Percentiles rank a stretch among this genome's conserved stretches.
Evolutionary conservation across 2,113 vertebrate species (phyloP).

Genomic region (Reinhardtius hippoglossoides): DNA sequence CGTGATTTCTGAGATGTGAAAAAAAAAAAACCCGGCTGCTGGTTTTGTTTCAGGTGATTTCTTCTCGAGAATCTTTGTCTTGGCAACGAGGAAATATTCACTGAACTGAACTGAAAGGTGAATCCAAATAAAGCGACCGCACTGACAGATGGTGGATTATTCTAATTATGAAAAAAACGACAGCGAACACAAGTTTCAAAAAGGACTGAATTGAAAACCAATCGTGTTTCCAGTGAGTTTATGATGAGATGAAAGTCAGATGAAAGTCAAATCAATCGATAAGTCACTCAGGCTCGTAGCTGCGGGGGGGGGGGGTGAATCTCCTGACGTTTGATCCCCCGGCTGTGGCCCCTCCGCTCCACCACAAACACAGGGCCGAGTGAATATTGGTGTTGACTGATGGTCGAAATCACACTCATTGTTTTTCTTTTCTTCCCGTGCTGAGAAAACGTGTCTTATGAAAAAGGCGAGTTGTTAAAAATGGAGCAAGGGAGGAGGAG

Average conservation of each 20-base stretch:
- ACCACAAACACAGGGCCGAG: not conserved
- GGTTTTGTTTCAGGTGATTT: too few relatives aligned
- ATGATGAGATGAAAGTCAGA: not conserved
- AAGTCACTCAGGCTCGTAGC: too few relatives aligned
- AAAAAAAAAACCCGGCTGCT: not conserved
- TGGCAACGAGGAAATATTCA: not conserved
- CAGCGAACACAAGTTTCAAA: not conserved
- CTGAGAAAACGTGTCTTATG: not conserved
- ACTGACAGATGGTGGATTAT: constrained; percentile 31
- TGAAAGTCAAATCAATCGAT: too few relatives aligned
- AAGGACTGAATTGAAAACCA: too few relatives aligned
- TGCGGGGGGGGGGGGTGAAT: too few relatives aligned
- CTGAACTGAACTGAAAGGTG: constrained; percentile 27
- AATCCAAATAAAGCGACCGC: not conserved
- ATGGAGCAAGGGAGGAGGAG: not conserved
- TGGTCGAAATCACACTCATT: not conserved
- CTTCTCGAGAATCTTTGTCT: too few relatives aligned
- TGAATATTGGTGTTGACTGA: not conserved
- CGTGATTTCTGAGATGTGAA: not conserved
- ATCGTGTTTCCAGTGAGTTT: not conserved
- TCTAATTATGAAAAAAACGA: constrained; percentile 23
- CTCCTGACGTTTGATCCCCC: constrained; percentile 39
- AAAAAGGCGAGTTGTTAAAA: constrained; percentile 21
- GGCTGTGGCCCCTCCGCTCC: not conserved
- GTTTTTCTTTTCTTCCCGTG: not conserved